Percentiles rank a stretch among this genome's conserved stretches.
These are phyloP conservation scores for Dorcus parallelipipedus DNA, from an alignment of 2,888 invertebrate genomes.

Conservation along the genomic window DNA sequence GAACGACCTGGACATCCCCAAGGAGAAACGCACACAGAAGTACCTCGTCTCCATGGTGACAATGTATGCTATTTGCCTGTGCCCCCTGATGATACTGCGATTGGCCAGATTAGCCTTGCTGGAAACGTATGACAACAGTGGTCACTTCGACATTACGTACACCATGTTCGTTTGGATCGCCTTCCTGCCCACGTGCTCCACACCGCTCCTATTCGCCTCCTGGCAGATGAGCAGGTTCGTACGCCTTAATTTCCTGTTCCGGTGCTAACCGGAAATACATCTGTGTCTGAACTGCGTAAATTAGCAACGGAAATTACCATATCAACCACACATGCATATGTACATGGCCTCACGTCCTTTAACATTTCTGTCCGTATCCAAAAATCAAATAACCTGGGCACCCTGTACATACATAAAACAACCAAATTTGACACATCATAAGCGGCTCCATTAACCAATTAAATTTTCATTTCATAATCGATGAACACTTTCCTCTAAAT, in stretches of 20 bases:
- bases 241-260: not conserved
- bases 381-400: too few species aligned
- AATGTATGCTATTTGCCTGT: constrained; percentile 62
- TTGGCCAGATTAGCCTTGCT: constrained; percentile 61
- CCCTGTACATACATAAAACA: too few species aligned
- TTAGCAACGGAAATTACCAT: too few species aligned
- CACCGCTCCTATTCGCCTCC: constrained; percentile 61
- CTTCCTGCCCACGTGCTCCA: constrained; percentile 64
- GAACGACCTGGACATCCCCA: constrained; percentile 55
- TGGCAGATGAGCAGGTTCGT: constrained; percentile 62
- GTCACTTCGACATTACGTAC: constrained; percentile 66
- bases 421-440: too few species aligned
- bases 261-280: too few species aligned
- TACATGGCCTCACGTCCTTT: too few species aligned
- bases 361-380: too few species aligned
- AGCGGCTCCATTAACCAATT: too few species aligned
- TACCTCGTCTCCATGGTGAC: constrained; percentile 66
- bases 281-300: too few species aligned
- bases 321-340: too few species aligned
- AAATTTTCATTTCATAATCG: too few species aligned
- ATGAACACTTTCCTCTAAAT: too few species aligned
- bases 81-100: constrained; percentile 60
- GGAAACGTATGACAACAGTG: constrained; percentile 67
- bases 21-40: constrained; percentile 65
- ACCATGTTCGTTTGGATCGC: constrained; percentile 68